Evolutionary conservation across 2,113 vertebrate species (phyloP).

Genomic region (Ifrita kowaldi): DNA sequence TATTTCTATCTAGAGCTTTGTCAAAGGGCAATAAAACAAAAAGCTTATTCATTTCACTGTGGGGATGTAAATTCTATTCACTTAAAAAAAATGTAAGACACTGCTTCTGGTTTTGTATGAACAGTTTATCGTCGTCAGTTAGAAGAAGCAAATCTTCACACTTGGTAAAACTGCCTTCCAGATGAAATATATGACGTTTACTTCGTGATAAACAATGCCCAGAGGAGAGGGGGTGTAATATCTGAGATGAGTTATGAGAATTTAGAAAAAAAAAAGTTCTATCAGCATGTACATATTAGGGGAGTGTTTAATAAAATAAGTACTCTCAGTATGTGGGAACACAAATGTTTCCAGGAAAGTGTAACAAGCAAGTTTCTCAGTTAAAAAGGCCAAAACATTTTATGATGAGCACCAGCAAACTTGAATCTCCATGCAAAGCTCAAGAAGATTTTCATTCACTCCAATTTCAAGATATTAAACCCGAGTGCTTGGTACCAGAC

Average conservation of each 20-base stretch:
- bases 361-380: background rate
- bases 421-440: background rate
- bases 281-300: background rate
- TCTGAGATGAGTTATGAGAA: background rate
- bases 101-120: constrained; percentile 43
- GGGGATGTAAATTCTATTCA: constrained; percentile 37
- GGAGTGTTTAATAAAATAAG: background rate
- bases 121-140: constrained; percentile 39
- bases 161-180: constrained; percentile 47
- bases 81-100: constrained; percentile 37
- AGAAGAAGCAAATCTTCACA: constrained; percentile 45
- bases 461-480: background rate
- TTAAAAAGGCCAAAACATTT: background rate
- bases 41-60: constrained; percentile 44
- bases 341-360: accelerated
- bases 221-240: background rate
- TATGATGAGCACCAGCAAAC: background rate
- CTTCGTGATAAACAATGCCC: constrained; percentile 36
- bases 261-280: background rate
- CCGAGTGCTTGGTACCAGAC: background rate
- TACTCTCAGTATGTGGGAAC: background rate
- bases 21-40: constrained; percentile 63
- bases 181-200: constrained; percentile 30
- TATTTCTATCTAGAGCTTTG: constrained; percentile 47
- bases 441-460: background rate